A percentile compares a stretch with the other conserved stretches of the same genome.
Conservation (phyloP, 2,797 vertebrate species). For the Enteromius afrohamiltoni region DNA sequence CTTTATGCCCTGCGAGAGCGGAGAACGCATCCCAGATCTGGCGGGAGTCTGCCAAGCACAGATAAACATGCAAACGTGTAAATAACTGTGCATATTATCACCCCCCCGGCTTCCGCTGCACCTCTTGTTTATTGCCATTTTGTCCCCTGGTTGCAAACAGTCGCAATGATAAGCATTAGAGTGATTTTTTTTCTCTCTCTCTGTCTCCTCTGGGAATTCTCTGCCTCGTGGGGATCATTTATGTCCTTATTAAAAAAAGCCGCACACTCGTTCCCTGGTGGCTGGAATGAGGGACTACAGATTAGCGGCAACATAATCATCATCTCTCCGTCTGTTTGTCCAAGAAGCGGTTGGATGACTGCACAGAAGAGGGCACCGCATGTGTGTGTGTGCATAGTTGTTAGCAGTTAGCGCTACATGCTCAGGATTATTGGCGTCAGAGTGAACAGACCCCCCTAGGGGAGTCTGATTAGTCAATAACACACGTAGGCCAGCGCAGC, state of each 20-base stretch:
- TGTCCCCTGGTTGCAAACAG: conserved; percentile 52
- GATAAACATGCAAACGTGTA: conserved; percentile 59
- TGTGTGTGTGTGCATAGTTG: conserved; percentile 37
- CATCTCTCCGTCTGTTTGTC: conserved; percentile 53
- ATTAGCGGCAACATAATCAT: conserved; percentile 54
- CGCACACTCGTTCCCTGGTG: conserved; percentile 35
- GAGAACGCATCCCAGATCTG: conserved; percentile 35
- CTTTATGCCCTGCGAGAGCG: conserved; percentile 29
- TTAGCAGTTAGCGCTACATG: conserved; percentile 44
- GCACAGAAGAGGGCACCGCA: conserved; percentile 26
- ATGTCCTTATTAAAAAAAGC: conserved; percentile 45
- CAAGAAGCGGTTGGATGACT: conserved; percentile 30
- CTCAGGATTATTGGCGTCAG: conserved; percentile 53
- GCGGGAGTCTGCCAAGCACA: conserved; percentile 50
- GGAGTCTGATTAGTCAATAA: conserved; percentile 49
- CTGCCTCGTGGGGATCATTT: conserved; percentile 46
- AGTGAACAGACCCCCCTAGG: conserved; percentile 38
- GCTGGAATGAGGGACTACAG: conserved; percentile 38
- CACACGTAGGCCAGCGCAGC: conserved; percentile 28
- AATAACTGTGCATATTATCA: conserved; percentile 52
- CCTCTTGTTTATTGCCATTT: conserved; percentile 50
- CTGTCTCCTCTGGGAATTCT: conserved; percentile 10
- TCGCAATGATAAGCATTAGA: conserved; percentile 46
- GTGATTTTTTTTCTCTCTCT: conserved; percentile 15
- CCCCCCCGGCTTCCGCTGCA: conserved; percentile 26